Percentiles rank a stretch among this genome's conserved stretches.
These are phyloP conservation scores for Pterostichus niger DNA, from an alignment of 2,888 invertebrate species.

Conservation along the genomic window DNA sequence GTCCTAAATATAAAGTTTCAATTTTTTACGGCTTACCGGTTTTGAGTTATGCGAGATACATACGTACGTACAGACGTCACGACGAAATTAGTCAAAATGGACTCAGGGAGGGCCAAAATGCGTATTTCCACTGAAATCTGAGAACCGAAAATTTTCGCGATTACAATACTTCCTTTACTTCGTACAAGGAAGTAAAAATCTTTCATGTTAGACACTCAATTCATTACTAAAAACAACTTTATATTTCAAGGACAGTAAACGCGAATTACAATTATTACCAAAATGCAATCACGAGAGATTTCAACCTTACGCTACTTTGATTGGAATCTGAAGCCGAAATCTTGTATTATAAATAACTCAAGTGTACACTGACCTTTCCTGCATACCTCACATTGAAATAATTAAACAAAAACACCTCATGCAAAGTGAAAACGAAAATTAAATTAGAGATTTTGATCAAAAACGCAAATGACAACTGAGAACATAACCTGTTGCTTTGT, in stretches of 20 bases:
- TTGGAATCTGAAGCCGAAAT: slow-evolving; percentile 29
- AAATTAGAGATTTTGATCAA: background rate
- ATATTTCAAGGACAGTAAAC: background rate
- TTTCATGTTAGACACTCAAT: slow-evolving; percentile 4
- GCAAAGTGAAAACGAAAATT: background rate
- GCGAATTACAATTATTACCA: background rate
- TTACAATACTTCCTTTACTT: too few species aligned
- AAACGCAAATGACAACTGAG: background rate
- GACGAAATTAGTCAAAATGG: too few species aligned
- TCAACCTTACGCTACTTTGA: slow-evolving; percentile 24
- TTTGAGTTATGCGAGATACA: too few species aligned
- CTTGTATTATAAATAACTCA: slow-evolving; percentile 40
- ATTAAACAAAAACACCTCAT: background rate
- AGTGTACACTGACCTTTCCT: slow-evolving; percentile 22
- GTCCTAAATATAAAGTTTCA: too few species aligned
- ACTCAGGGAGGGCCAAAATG: too few species aligned
- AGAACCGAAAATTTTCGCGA: too few species aligned
- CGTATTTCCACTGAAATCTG: too few species aligned
- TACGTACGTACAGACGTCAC: too few species aligned
- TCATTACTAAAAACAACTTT: slow-evolving; percentile 9
- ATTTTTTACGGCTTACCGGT: too few species aligned
- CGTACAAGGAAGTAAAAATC: slow-evolving; percentile 30
- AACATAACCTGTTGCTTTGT: background rate
- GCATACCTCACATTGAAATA: background rate
- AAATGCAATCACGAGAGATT: background rate